Percentiles rank a stretch among this genome's conserved stretches.
These are phyloP conservation scores for Agonopterix subpropinquella DNA, from an alignment of 2,888 invertebrate species.

Conservation along the genomic window DNA sequence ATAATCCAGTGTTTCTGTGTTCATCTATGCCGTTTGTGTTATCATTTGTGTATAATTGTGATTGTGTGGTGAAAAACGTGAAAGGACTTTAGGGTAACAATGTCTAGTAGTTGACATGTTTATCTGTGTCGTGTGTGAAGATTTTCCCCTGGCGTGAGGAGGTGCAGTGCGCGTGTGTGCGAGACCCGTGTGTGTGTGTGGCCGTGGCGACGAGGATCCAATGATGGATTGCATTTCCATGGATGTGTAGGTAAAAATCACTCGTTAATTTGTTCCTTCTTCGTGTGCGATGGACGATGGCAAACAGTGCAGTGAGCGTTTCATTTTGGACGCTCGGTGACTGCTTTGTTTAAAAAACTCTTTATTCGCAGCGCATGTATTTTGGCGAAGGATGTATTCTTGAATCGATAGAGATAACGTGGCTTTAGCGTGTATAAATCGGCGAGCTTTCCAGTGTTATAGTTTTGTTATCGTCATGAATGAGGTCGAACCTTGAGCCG, in stretches of 20 bases:
- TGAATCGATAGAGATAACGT: constrained; percentile 47
- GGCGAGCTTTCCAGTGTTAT: constrained; percentile 33
- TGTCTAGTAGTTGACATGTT: constrained; percentile 76
- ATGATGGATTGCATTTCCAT: constrained; percentile 74
- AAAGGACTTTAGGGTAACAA: constrained; percentile 72
- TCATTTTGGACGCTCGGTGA: constrained; percentile 20
- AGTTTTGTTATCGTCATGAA: constrained; percentile 38
- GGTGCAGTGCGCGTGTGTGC: constrained; percentile 64
- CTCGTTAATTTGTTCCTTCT: constrained; percentile 39
- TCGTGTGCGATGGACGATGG: constrained; percentile 21
- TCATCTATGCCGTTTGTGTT: constrained; percentile 61
- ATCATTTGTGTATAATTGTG: constrained; percentile 60
- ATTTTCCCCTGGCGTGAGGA: constrained; percentile 76
- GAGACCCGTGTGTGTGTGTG: constrained; percentile 56
- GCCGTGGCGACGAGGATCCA: constrained; percentile 60
- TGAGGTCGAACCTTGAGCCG: constrained; percentile 51
- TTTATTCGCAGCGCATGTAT: constrained; percentile 38
- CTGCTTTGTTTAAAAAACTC: constrained; percentile 44
- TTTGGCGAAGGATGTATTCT: constrained; percentile 37
- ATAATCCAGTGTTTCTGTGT: constrained; percentile 66
- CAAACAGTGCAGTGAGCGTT: constrained; percentile 29
- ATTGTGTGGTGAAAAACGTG: constrained; percentile 67
- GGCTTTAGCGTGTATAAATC: constrained; percentile 18
- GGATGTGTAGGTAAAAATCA: constrained; percentile 71
- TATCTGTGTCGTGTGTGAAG: constrained; percentile 76